Percentiles rank a stretch among this genome's conserved stretches.
phyloP scores from a whole-genome alignment of 2,888 invertebrate genomes.

The Tineola bisselliella region DNA sequence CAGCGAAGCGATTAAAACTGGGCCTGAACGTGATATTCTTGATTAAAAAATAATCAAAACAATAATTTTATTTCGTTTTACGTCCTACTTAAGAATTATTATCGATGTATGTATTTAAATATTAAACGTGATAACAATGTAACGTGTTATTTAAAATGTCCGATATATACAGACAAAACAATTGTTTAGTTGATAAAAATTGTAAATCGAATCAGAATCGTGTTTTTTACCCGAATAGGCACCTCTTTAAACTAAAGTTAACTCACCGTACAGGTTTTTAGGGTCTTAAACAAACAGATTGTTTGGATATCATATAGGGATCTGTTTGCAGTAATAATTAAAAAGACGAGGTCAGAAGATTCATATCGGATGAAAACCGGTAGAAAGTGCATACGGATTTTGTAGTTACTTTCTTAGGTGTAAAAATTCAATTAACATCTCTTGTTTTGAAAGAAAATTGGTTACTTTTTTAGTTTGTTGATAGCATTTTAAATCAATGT shows the following conservation, averaged over 20 bases:
- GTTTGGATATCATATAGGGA: not conserved
- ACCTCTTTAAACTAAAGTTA: not conserved
- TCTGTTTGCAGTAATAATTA: constrained; percentile 4
- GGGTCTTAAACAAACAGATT: constrained; percentile 1
- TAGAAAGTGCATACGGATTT: constrained; percentile 3
- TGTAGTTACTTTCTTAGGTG: not conserved
- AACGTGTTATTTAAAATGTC: too few species aligned
- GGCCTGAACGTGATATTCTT: not conserved
- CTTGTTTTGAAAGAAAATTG: not conserved
- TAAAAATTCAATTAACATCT: not conserved
- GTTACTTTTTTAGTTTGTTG: too few species aligned
- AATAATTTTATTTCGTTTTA: not conserved
- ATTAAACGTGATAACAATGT: too few species aligned
- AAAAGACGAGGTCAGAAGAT: constrained; percentile 3
- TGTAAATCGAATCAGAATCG: too few species aligned
- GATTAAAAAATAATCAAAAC: not conserved
- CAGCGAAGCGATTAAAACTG: not conserved
- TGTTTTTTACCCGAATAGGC: not conserved
- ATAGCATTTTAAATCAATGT: too few species aligned
- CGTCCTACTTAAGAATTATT: too few species aligned
- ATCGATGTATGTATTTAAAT: too few species aligned
- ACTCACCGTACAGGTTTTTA: not conserved
- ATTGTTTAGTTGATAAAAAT: too few species aligned
- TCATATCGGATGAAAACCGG: not conserved
- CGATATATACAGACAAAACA: too few species aligned